Base-by-base conservation (phyloP, 2,888 invertebrate genomes). In the Cepaea hortensis region DNA sequence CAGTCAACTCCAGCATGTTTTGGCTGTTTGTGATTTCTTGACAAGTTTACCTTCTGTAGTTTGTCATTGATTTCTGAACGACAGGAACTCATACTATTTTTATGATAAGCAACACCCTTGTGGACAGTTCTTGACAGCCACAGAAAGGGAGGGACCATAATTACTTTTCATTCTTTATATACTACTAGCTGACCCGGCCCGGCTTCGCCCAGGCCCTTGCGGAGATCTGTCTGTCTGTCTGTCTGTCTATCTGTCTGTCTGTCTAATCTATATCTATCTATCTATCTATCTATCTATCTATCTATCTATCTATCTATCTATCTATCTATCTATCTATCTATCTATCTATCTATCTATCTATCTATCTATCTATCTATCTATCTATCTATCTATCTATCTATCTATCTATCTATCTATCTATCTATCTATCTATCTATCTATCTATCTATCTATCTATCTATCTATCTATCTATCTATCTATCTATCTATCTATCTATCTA, bases 291-390 rank as follows among this genome's bases (percentile, higher is more conserved):
- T 68, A 68, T 68, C 15, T 68, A 68, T 68, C 15, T 68, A 9
- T 55, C 23, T 20, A 72, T 72, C 23, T 72, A 72, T 72, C 72
- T 72, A 72, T 72, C 72, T 72, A 72, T 72, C 72, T 72, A 23
- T 72, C 72, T 72, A 23, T 72, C 72, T 72, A 23, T 72, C 72
- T 72, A 23, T 72, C 72, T 72, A 23, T 72, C 72, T 72, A 23
- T 72, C 72, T 72, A 72, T 72, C 72, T 72, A 72, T 72, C 72
- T 72, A 72, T 72, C 72, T 72, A 72, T 72, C 72, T 72, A 72
- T 72, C 72, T 72, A 72, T 72, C 72, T 72, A 72, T 72, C 72
- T 72, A 72, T 72, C 72, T 72, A 72, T 72, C 72, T 72, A 72
- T 72, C 72, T 72, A 72, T 72, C 72, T 72, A 72, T 72, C 72